Percentiles rank a stretch among this genome's conserved stretches.
Evolutionary conservation across 37 sponge, comb jelly and placozoan genomes (phyloP).

Genomic region (Geodia barretti): DNA sequence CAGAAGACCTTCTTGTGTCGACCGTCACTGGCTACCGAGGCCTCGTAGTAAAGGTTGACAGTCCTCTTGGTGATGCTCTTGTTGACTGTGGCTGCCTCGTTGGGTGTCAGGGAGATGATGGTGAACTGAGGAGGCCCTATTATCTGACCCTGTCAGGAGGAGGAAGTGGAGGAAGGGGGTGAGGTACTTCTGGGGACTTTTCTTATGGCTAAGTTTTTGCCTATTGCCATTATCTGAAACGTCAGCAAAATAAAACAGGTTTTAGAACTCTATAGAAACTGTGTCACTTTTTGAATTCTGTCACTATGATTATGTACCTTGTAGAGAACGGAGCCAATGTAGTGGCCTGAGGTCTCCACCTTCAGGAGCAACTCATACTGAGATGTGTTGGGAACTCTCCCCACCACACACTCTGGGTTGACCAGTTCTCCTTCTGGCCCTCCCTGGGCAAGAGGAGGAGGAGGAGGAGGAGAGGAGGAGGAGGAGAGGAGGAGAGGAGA

Average conservation of each 20-base stretch:
- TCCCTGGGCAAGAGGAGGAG: slow-evolving; percentile 21
- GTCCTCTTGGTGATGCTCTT: slow-evolving; percentile 47
- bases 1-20: slow-evolving; percentile 74
- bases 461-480: too few species aligned
- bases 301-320: too few species aligned
- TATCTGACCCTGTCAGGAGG: not conserved
- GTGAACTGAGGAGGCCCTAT: slow-evolving; percentile 34
- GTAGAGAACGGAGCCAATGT: slow-evolving; percentile 44
- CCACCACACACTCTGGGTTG: slow-evolving; percentile 65
- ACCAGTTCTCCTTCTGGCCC: slow-evolving; percentile 21
- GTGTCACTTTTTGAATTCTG: too few species aligned
- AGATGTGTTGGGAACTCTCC: not conserved
- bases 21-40: slow-evolving; percentile 2
- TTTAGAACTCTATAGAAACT: too few species aligned
- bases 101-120: slow-evolving; percentile 29
- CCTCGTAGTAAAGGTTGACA: slow-evolving; percentile 66
- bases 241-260: too few species aligned
- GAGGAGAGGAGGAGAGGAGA: too few species aligned
- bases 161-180: not conserved
- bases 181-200: too few species aligned
- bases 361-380: slow-evolving; percentile 69
- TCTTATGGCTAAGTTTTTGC: too few species aligned
- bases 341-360: slow-evolving; percentile 51
- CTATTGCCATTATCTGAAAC: too few species aligned
- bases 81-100: slow-evolving; percentile 43